Conservation (phyloP, 2,113 vertebrate species). For the Plotosus lineatus region DNA sequence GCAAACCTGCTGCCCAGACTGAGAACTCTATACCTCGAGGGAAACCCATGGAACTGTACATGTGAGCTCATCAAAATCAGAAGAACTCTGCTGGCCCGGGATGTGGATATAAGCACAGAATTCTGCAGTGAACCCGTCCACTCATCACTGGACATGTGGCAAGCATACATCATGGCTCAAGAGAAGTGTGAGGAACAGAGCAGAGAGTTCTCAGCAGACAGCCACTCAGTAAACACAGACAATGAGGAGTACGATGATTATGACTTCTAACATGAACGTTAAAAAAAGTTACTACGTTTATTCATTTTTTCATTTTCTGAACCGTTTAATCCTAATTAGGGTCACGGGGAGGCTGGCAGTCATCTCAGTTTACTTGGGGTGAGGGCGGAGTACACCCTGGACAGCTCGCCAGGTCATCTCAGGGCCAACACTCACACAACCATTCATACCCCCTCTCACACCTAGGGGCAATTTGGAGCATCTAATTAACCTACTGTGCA, state of each 20-base stretch:
- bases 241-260: slow-evolving; percentile 79
- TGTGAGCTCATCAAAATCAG: slow-evolving; percentile 74
- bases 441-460: no score
- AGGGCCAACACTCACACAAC: no score
- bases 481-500: no score
- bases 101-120: slow-evolving; percentile 75
- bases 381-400: no score
- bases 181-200: slow-evolving; percentile 68
- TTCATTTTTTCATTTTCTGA: no score
- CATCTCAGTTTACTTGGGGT: no score
- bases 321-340: no score
- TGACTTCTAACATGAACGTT: slow-evolving; percentile 55
- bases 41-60: slow-evolving; percentile 82
- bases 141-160: slow-evolving; percentile 74
- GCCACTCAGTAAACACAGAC: slow-evolving; percentile 37
- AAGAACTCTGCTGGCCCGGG: slow-evolving; percentile 68
- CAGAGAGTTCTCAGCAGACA: slow-evolving; percentile 37
- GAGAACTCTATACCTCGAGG: slow-evolving; percentile 76
- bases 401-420: no score
- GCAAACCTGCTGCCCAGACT: slow-evolving; percentile 73
- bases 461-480: no score
- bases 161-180: slow-evolving; percentile 74
- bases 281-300: no score
- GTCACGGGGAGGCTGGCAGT: no score
- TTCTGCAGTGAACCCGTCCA: slow-evolving; percentile 69